phyloP scores from a whole-genome alignment of 2,797 vertebrate genomes.

The Protosalanx chinensis region DNA sequence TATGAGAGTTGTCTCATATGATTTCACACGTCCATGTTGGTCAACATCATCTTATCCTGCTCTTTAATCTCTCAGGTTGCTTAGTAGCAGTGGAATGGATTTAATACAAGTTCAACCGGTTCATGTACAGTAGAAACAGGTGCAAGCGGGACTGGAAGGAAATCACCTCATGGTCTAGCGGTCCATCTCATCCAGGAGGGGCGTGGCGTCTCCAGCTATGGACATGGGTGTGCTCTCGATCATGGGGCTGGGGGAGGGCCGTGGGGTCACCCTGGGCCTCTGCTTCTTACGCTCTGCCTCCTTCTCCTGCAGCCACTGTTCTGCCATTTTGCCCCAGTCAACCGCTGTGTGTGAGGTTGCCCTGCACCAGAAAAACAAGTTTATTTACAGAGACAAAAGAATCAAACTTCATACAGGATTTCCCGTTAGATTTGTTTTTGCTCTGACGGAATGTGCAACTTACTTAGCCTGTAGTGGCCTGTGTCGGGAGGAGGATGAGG shows the following conservation, averaged over 20 bases:
- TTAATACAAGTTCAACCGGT: background rate
- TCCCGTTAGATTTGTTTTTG: background rate
- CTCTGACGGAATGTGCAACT: slow-evolving; percentile 49
- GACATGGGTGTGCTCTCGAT: slow-evolving; percentile 91
- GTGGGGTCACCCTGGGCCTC: slow-evolving; percentile 83
- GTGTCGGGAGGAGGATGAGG: slow-evolving; percentile 78
- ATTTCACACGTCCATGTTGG: slow-evolving; percentile 4
- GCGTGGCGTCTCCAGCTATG: slow-evolving; percentile 84
- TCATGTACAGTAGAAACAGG: background rate
- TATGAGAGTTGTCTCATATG: background rate
- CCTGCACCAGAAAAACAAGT: slow-evolving; percentile 49
- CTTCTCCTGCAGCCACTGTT: slow-evolving; percentile 90
- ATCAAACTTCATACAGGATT: background rate
- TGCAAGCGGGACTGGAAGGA: background rate
- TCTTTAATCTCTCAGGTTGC: background rate
- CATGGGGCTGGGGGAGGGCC: slow-evolving; percentile 87
- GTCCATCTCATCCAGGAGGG: slow-evolving; percentile 87
- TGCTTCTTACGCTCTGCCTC: slow-evolving; percentile 85
- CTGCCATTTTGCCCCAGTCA: slow-evolving; percentile 92
- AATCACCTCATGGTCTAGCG: slow-evolving; percentile 67
- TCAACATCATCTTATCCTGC: background rate
- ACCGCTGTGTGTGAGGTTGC: slow-evolving; percentile 81
- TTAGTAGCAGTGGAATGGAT: background rate
- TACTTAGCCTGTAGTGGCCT: slow-evolving; percentile 80
- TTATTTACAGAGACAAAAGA: background rate